Evolutionary conservation across 2,888 invertebrate species (phyloP).

Genomic region (Teinopalpus imperialis): DNA sequence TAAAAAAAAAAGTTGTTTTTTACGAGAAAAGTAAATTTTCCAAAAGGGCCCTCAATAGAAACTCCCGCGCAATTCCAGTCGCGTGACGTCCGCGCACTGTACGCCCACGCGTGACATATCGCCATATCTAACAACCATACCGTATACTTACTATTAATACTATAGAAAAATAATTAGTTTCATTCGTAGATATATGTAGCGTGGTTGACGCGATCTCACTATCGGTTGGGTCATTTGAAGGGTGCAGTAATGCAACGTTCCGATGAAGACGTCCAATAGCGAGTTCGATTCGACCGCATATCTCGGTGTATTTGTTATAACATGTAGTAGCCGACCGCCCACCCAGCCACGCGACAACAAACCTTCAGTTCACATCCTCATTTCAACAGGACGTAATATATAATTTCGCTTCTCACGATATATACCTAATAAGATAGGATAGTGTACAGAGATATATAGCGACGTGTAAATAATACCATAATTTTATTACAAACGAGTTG

Average conservation of each 20-base stretch:
- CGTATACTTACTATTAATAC: conserved; percentile 76
- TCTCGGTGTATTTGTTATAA: conserved; percentile 81
- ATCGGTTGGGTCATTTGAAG: not conserved
- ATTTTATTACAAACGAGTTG: conserved; percentile 75
- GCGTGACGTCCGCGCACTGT: conserved; percentile 58
- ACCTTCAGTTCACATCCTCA: conserved; percentile 70
- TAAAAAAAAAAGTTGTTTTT: conserved; percentile 90
- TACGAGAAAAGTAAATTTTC: conserved; percentile 89
- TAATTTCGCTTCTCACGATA: conserved; percentile 67
- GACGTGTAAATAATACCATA: conserved; percentile 75
- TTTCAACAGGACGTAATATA: conserved; percentile 54
- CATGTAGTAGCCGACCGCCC: conserved; percentile 72
- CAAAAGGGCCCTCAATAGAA: conserved; percentile 95
- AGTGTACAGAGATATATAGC: conserved; percentile 75
- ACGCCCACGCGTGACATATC: conserved; percentile 59
- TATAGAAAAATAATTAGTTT: conserved; percentile 81
- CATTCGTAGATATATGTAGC: conserved; percentile 80
- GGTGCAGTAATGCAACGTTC: conserved; percentile 3
- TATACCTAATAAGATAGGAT: conserved; percentile 72
- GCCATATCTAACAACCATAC: conserved; percentile 58
- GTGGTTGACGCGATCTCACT: conserved; percentile 42
- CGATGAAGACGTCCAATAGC: conserved; percentile 42
- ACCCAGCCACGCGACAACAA: conserved; percentile 60
- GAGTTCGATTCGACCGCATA: conserved; percentile 46
- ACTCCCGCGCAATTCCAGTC: conserved; percentile 86